Base-by-base conservation (phyloP, 35 echinoderm and acorn worm species). In the Heliocidaris tuberculata region DNA sequence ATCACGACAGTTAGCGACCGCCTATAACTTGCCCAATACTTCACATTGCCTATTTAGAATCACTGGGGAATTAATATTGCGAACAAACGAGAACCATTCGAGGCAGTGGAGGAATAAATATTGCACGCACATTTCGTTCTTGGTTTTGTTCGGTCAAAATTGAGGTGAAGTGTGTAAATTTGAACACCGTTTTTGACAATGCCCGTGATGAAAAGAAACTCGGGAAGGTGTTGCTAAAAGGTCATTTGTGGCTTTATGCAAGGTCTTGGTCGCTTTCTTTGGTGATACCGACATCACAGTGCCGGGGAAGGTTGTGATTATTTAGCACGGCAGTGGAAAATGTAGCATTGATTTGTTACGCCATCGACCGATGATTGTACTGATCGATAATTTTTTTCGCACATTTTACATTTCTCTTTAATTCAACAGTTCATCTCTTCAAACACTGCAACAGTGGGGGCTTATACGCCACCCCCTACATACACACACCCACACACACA, bases 171-270 rank as follows among this genome's bases (percentile, higher is more conserved):
- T 24, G 19, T 89, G 87, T 89, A 32, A 89, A 89, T 89, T 89
- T 89, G 87, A 89, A 88, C 86, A 88, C 86, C 86, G 47, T 48
- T 88, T 48, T 88, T 88, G 86, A 88, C 86, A 88, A 88, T 88
- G 86, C 31, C 86, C 15, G 16, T 35, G 86, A 48, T 16, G 86
- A 88, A 88, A 88, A 21, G 86, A 35, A 89, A 47, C 31, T 32
- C 31, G 47, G 87, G 13, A 42, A 89, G 87, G 87, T 89, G 87
- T 89, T 89, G 21, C 87, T 32, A 48, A 89, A 89, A 89, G 87
- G 87, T 89, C 87, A 47, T 89, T 89, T 47, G 87, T 89, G 87
- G 87, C 24, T 89, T 89, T 48, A 47, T 89, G 87, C 87, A 48
- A 89, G 47, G 87, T 32, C 47, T 48, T 89, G 65, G 65, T n/a